Conservation (phyloP, 2,113 vertebrate species). For the Prinia subflava region DNA sequence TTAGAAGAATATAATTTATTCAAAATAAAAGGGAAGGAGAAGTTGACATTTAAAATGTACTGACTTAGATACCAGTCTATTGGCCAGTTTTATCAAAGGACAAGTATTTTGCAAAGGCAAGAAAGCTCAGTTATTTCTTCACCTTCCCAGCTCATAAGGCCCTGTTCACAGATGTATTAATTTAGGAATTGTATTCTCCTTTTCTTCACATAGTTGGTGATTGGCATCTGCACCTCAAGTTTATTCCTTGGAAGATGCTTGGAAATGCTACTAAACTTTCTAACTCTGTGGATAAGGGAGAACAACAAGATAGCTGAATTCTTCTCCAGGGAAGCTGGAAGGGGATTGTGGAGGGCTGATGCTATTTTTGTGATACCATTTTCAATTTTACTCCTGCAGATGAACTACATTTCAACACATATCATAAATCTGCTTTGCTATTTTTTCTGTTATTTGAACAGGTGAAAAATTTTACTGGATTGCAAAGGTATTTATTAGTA, state of each 20-base stretch:
- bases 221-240: background rate
- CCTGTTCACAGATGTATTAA: background rate
- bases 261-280: background rate
- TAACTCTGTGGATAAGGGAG: background rate
- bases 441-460: background rate
- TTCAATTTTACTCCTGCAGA: background rate
- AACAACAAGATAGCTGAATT: background rate
- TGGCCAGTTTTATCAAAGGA: background rate
- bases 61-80: background rate
- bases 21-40: background rate
- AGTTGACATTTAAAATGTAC: background rate
- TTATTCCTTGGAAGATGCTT: background rate
- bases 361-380: background rate
- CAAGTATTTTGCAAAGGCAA: background rate
- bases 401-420: background rate
- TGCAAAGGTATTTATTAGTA: background rate
- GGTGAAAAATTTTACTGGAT: background rate
- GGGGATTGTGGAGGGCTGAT: background rate
- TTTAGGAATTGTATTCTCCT: background rate
- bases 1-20: background rate
- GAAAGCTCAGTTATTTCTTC: background rate
- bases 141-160: background rate
- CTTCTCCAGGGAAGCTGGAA: background rate
- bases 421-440: background rate
- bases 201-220: background rate